Base-by-base conservation (phyloP, 1,140 invertebrate genomes). In the Amphibalanus amphitrite region DNA sequence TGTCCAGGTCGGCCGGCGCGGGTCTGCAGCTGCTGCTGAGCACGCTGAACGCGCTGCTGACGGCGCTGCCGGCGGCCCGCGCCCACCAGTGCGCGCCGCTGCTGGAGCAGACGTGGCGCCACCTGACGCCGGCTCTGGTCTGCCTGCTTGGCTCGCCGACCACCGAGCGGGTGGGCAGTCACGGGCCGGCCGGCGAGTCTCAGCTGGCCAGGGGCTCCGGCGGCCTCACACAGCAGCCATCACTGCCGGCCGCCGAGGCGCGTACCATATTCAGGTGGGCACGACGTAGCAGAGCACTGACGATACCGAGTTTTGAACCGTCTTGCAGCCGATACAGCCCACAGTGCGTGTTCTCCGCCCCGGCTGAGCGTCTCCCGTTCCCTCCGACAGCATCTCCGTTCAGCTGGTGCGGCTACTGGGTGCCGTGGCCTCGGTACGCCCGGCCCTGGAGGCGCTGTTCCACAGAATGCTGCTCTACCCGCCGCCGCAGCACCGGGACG, bases 381-480 rank as follows among this genome's bases (percentile, higher is more conserved):
- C 81, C 47, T 8, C 23, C 26, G 20, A 40, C 79, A 94, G 91
- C 79, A 92, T 93, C 79, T 90, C 91, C 17, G 90, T 90, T 28
- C 90, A 95, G 78, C 79, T 97, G 71, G 88, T 95, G 0, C 84
- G 92, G 38, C 80, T 95, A 33, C 90, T 95, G 4, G 93, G 93
- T 0, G 87, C 88, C 71, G 88, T 92, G 29, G 86, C 88, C 0
- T 89, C 89, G 17, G 82, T 95, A 70, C 82, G 93, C 26, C 92
- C 93, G 25, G 92, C 95, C 64, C 80, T 96, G 71, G 92, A 96
- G 79, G 93, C 92, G 0, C 82, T 96, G 1, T 95, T 95, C 79
- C 92, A 95, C 81, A 83, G 92, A 47, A 94, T 95, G 89, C 80
- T 95, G 0, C 81, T 95, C 0, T 90, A 94, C 80, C 91, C 92